Percentiles rank a stretch among this genome's conserved stretches.
These are phyloP conservation scores for Alligator sinensis DNA, from an alignment of 2,113 vertebrate species.

Conservation along the genomic window DNA sequence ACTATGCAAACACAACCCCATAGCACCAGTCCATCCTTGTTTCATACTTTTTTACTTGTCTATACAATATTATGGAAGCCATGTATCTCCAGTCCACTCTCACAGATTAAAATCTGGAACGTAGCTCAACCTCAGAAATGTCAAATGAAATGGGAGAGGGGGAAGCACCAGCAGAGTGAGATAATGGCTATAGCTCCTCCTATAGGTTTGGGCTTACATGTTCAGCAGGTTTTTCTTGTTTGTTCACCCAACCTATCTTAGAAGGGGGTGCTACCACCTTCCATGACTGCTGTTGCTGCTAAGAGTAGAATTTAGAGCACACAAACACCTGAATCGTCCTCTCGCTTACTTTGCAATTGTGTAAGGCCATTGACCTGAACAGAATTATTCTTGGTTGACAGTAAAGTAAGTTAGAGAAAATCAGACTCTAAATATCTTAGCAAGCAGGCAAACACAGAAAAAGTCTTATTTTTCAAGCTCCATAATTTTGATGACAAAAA, in stretches of 20 bases:
- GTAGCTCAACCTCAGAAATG: not conserved
- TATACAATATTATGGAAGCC: not conserved
- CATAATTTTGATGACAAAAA: not conserved
- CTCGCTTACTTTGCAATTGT: slow-evolving; percentile 71
- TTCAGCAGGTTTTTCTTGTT: slow-evolving; percentile 67
- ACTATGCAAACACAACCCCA: not conserved
- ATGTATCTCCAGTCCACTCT: not conserved
- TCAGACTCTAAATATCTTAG: slow-evolving; percentile 53
- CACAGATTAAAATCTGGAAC: not conserved
- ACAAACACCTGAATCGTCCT: slow-evolving; percentile 69
- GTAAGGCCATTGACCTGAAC: slow-evolving; percentile 69
- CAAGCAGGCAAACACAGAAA: slow-evolving; percentile 48
- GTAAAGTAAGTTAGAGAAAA: slow-evolving; percentile 57
- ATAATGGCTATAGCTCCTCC: slow-evolving; percentile 41
- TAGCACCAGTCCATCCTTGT: not conserved
- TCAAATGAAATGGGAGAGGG: not conserved
- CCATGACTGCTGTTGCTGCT: slow-evolving; percentile 53
- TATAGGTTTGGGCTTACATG: slow-evolving; percentile 25
- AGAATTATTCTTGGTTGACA: slow-evolving; percentile 67
- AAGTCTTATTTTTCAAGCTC: slow-evolving; percentile 28
- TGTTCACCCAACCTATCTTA: slow-evolving; percentile 41
- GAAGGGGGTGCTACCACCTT: slow-evolving; percentile 58
- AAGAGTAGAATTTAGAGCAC: slow-evolving; percentile 50
- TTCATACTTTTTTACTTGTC: accelerated
- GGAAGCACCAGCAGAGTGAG: slow-evolving; percentile 24